Conservation (phyloP, 2,797 vertebrate species). For the Nyctibius grandis region DNA sequence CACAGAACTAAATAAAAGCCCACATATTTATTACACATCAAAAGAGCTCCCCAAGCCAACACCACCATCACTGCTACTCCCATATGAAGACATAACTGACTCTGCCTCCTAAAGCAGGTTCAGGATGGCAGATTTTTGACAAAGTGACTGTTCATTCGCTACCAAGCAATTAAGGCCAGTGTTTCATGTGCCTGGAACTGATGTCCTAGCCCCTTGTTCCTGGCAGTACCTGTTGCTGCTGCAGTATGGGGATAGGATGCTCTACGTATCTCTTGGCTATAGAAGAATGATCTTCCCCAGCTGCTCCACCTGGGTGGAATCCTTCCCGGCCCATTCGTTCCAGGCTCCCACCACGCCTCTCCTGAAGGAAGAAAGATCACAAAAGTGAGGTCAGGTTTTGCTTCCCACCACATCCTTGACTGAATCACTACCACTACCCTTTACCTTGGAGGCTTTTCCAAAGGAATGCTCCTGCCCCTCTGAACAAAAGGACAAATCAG, state of each 20-base stretch:
- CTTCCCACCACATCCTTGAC: background rate
- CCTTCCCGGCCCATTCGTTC: slow-evolving; percentile 58
- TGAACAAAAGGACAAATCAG: background rate
- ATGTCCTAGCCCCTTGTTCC: background rate
- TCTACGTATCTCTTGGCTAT: slow-evolving; percentile 61
- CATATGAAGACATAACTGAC: background rate
- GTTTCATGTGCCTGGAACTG: background rate
- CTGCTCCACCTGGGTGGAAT: slow-evolving; percentile 29
- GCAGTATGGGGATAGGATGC: slow-evolving; percentile 20
- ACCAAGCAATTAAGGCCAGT: background rate
- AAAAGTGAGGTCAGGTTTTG: background rate
- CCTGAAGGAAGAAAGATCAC: slow-evolving; percentile 38
- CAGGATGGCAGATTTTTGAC: background rate
- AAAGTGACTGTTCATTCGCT: background rate
- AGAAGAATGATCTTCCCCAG: slow-evolving; percentile 45
- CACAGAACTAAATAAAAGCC: background rate
- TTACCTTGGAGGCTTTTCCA: background rate
- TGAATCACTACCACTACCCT: background rate
- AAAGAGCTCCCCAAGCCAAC: background rate
- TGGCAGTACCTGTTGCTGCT: slow-evolving; percentile 71
- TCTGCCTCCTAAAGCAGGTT: background rate
- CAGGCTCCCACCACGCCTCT: slow-evolving; percentile 54
- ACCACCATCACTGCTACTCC: background rate
- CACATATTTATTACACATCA: background rate
- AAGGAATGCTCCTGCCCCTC: background rate